Conservation (phyloP, 2,888 invertebrate species). For the Julus scanicus region DNA sequence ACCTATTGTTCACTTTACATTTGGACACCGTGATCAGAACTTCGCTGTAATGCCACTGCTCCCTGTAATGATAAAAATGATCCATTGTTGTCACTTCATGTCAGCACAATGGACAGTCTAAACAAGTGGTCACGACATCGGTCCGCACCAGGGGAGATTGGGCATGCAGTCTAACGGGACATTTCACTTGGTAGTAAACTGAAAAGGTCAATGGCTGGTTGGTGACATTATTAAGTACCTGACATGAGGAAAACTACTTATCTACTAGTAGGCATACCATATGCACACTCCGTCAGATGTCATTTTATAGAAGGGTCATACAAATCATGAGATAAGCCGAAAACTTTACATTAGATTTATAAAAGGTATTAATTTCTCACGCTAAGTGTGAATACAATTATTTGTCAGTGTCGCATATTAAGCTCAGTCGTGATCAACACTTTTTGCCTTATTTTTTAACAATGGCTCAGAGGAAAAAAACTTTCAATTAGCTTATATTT, state of each 20-base stretch:
- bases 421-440: not conserved
- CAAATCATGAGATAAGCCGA: too few relatives aligned
- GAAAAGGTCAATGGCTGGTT: not conserved
- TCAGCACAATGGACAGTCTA: slow-evolving; percentile 1
- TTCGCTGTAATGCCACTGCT: not conserved
- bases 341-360: too few relatives aligned
- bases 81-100: not conserved
- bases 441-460: not conserved
- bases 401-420: too few relatives aligned
- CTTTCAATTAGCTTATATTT: not conserved
- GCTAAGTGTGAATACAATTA: too few relatives aligned
- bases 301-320: too few relatives aligned
- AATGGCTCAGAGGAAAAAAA: not conserved
- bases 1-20: not conserved
- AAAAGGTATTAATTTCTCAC: too few relatives aligned
- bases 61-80: slow-evolving; percentile 1
- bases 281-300: not conserved
- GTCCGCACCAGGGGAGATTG: not conserved
- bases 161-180: not conserved
- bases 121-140: slow-evolving; percentile 27
- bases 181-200: not conserved
- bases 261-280: not conserved
- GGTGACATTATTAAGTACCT: not conserved
- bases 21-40: not conserved
- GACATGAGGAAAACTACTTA: not conserved